These are phyloP conservation scores for Cheilosia impressa DNA, from an alignment of 2,888 invertebrate species.

Conservation along the genomic window DNA sequence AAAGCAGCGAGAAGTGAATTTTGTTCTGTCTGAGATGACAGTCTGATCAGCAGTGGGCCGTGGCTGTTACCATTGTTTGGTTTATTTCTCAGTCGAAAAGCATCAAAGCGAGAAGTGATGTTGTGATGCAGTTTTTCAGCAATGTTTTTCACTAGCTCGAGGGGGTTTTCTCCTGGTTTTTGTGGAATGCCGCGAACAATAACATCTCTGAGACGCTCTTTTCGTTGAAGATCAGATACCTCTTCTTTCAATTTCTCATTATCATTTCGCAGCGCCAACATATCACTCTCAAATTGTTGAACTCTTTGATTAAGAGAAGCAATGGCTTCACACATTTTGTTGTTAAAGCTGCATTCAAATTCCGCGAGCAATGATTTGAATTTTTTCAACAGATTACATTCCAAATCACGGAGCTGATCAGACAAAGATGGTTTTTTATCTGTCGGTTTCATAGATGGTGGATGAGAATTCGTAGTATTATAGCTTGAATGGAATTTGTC, in stretches of 20 bases:
- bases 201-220: constrained; percentile 6
- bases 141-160: background rate
- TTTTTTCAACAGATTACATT: background rate
- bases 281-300: background rate
- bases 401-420: background rate
- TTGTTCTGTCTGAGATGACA: background rate
- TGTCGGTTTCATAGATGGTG: background rate
- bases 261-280: background rate
- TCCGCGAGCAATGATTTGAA: background rate
- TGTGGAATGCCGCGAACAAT: background rate
- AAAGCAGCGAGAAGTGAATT: background rate
- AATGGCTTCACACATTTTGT: background rate
- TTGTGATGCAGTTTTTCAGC: no score
- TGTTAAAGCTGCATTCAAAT: background rate
- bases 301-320: background rate
- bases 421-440: background rate
- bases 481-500: background rate
- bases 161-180: background rate
- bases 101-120: background rate
- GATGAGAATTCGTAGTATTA: background rate
- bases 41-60: background rate
- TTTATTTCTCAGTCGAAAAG: background rate
- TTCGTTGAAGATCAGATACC: background rate
- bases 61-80: background rate
- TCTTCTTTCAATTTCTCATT: constrained; percentile 1